These are phyloP conservation scores for Chironomus tentans DNA, from an alignment of 2,888 invertebrate species.

Conservation along the genomic window DNA sequence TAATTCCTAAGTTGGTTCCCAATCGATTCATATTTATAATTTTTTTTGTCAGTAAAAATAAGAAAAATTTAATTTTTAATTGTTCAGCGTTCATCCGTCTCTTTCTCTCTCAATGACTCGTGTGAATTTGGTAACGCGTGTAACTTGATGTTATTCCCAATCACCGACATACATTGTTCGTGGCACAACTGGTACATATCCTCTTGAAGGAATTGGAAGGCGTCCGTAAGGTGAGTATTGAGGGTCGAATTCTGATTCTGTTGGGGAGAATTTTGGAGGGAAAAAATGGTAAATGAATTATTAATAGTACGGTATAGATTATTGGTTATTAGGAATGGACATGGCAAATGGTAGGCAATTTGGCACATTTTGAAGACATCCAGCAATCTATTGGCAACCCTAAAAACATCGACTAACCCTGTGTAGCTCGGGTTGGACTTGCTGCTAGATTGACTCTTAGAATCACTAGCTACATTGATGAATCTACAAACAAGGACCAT, in stretches of 20 bases:
- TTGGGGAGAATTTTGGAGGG: slow-evolving; percentile 31
- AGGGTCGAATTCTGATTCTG: slow-evolving; percentile 67
- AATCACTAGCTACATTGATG: too few relatives aligned
- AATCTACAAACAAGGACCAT: too few relatives aligned
- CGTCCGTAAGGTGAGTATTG: slow-evolving; percentile 83
- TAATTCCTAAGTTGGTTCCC: neutral
- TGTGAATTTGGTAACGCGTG: neutral
- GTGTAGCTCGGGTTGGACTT: too few relatives aligned
- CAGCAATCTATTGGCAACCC: too few relatives aligned
- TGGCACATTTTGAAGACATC: too few relatives aligned
- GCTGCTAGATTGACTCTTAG: too few relatives aligned
- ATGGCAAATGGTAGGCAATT: too few relatives aligned
- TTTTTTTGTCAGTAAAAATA: too few relatives aligned
- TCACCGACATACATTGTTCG: slow-evolving; percentile 81
- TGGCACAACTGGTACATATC: slow-evolving; percentile 59
- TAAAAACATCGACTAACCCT: too few relatives aligned
- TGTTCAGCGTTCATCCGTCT: neutral
- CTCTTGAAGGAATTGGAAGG: slow-evolving; percentile 75
- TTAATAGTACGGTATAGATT: too few relatives aligned
- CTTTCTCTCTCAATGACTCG: neutral
- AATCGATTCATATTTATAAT: neutral
- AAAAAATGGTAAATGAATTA: neutral
- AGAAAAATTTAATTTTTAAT: too few relatives aligned
- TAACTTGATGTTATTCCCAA: slow-evolving; percentile 56
- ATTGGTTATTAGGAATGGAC: too few relatives aligned